phyloP scores from a whole-genome alignment of 2,888 invertebrate species.

The Pseudococcus jackbeardsleyi region DNA sequence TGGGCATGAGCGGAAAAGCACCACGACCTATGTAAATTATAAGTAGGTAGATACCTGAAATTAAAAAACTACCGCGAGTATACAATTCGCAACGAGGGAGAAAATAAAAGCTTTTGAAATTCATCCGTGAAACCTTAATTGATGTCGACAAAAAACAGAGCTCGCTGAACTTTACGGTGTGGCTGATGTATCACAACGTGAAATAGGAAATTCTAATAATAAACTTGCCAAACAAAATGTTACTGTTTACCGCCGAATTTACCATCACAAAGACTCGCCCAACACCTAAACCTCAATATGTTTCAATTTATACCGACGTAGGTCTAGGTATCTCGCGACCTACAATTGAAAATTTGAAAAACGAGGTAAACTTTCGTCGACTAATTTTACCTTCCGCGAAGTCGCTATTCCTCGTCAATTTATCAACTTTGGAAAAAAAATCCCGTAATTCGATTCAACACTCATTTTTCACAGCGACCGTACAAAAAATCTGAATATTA shows the following conservation, averaged over 20 bases:
- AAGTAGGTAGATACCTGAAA: not conserved
- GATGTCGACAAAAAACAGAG: constrained; percentile 9
- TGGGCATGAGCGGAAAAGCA: not conserved
- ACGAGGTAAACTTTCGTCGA: not conserved
- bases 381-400: not conserved
- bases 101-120: constrained; percentile 13
- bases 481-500: not conserved
- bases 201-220: constrained; percentile 13
- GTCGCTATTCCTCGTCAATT: not conserved
- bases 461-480: not conserved
- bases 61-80: not conserved
- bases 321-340: not conserved
- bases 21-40: not conserved
- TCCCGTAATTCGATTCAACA: not conserved
- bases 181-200: not conserved
- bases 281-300: constrained; percentile 17
- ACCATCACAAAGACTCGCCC: not conserved
- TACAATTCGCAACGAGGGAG: not conserved
- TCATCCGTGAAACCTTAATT: constrained; percentile 15
- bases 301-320: not conserved
- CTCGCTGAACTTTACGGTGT: not conserved
- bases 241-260: constrained; percentile 5
- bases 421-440: not conserved
- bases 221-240: constrained; percentile 17
- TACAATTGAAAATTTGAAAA: not conserved